Base-by-base conservation (phyloP, 1,140 invertebrate genomes). In the Nymphalis io region DNA sequence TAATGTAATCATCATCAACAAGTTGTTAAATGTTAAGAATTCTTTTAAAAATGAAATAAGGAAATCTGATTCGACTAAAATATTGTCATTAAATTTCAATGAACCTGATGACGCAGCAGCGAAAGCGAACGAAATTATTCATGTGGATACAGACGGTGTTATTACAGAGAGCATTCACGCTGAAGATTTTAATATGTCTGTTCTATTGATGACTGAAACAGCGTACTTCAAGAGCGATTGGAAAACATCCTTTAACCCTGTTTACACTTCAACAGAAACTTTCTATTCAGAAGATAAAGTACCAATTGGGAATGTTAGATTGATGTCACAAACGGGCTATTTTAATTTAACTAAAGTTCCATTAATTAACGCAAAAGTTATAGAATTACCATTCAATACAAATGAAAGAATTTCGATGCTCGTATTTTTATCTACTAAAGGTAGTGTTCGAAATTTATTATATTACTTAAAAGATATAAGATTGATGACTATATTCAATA, bases 211-310 rank as follows among this genome's bases (percentile, higher is more conserved):
- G 44, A 93, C 93, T 10, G 96, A 95, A 73, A 93, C 93, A 1
- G 85, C 96, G 21, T 95, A 95, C 77, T 96, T 97, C 84, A 96
- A 95, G 84, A 95, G 94, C 46, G 80, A 81, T 1, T 97, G 96
- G 96, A 81, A 89, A 40, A 85, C 83, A 8, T 90, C 93, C 0
- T 97, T 97, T 74, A 92, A 95, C 72, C 83, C 82, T 18, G 80
- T 80, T 0, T 80, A 80, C 0, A 96, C 95, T 0, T 70, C 68
- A n/a, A 51, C n/a, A 4, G 83, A 87, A 51, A 65, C 71, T 1
- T 93, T 93, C 73, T 92, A 88, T 67, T 82, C 84, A 4, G 79
- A 88, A 20, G 73, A 78, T 20, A 82, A 83, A 21, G 64, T 72
- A 4, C 46, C 71, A 16, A 72, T 85, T 12, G 91, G 90, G 4